A percentile compares a stretch with the other conserved stretches of the same genome.
Evolutionary conservation across 2,888 invertebrate genomes (phyloP).

Genomic region (Platypus cylindrus): DNA sequence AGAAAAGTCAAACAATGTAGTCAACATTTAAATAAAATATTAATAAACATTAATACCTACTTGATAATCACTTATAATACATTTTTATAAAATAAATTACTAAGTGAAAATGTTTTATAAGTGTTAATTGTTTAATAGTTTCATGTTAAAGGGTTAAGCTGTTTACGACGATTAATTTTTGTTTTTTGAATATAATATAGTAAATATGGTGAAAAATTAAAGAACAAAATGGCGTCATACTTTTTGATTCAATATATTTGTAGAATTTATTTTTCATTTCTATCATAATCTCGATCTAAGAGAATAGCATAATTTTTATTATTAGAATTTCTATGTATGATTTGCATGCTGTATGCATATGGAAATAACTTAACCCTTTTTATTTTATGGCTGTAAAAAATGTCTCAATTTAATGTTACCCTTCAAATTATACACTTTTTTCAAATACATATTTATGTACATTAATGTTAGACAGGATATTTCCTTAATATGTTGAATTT

Average conservation of each 20-base stretch:
- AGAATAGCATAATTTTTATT: not conserved
- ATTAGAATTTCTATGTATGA: not conserved
- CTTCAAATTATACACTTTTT: conserved; percentile 9
- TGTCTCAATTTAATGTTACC: conserved; percentile 32
- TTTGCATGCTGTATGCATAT: too few species aligned
- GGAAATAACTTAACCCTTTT: conserved; percentile 21
- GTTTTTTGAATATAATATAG: too few species aligned
- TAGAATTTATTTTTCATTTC: conserved; percentile 11
- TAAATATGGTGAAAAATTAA: too few species aligned
- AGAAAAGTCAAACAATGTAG: too few species aligned
- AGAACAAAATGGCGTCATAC: not conserved
- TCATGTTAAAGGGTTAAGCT: too few species aligned
- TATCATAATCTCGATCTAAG: conserved; percentile 15
- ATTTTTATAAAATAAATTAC: too few species aligned
- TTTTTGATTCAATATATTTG: conserved; percentile 1
- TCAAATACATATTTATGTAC: not conserved
- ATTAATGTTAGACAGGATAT: not conserved
- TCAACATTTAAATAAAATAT: too few species aligned
- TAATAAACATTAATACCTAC: too few species aligned
- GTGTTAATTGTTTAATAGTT: too few species aligned
- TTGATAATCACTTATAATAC: too few species aligned
- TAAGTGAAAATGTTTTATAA: too few species aligned
- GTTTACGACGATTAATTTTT: too few species aligned
- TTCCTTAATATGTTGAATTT: not conserved
- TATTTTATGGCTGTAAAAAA: conserved; percentile 24